Base-by-base conservation (phyloP, 2,797 vertebrate species). In the Rhabdophis nuchalis region DNA sequence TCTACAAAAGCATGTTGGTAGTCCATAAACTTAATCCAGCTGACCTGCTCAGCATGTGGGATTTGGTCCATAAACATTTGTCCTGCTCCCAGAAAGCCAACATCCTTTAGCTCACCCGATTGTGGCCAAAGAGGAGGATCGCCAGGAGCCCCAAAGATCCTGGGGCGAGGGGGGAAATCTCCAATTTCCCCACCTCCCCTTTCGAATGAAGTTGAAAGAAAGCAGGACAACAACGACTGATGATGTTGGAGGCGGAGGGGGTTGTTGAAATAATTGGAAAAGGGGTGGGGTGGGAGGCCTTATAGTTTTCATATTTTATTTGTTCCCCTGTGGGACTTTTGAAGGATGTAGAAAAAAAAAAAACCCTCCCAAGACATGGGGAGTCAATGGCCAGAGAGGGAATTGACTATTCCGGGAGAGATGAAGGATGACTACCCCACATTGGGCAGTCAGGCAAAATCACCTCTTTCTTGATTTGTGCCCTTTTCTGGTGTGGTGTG, bases 21-120 rank as follows among this genome's bases (percentile, higher is more conserved):
- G 99, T 99, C 57, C 99, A 99, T 97, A 99, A 99, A 97, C 97
- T 99, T 93, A 98, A 99, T 29, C 99, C 99, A 0, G 86, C 94
- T 0, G 99, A 99, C 7, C 96, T 99, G 93, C 95, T 98, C 92
- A 95, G 94, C 92, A 99, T 99, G 99, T 99, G 99, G 99, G 96
- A 97, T 91, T 97, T 99, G 95, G 98, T 99, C 53, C 98, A 99
- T 87, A 97, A 98, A 93, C 98, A 99, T 87, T 97, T 99, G 91
- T 97, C 98, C 1, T 99, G 99, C 92, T 97, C 99, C 0, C 98
- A 98, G 93, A 99, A 98, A 94, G 95, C 98, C 8, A 96, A 98
- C 16, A 90, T 98, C 89, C 98, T 98, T 97, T 99, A 98, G 98
- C 95, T 91, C 87, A 89, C 32, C 82, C n/a, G 4, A 13, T 61